A percentile compares a stretch with the other conserved stretches of the same genome.
Conservation (phyloP, 2,113 vertebrate genomes). For the Istiophorus platypterus region DNA sequence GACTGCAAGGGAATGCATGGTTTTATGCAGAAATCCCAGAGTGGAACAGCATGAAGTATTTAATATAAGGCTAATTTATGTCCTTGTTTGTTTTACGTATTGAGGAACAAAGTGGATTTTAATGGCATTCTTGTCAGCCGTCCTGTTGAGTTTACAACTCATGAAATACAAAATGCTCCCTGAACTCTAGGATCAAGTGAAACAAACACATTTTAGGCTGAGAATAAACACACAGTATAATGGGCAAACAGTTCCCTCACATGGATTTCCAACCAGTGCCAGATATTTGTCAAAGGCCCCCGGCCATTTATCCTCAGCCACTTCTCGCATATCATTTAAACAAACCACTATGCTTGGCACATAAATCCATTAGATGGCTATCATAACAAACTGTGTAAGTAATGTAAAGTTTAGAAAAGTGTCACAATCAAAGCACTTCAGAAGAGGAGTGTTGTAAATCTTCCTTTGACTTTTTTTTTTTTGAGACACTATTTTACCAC, state of each 20-base stretch:
- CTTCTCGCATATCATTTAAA: slow-evolving; percentile 67
- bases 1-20: slow-evolving; percentile 4
- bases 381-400: slow-evolving; percentile 71
- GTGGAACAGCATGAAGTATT: slow-evolving; percentile 17
- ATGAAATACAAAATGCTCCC: slow-evolving; percentile 16
- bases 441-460: slow-evolving; percentile 31
- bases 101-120: slow-evolving; percentile 50
- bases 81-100: slow-evolving; percentile 36
- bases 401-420: slow-evolving; percentile 64
- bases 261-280: slow-evolving; percentile 43
- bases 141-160: slow-evolving; percentile 38
- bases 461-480: slow-evolving; percentile 7
- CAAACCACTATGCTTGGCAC: slow-evolving; percentile 49
- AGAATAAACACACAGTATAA: slow-evolving; percentile 44
- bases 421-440: slow-evolving; percentile 53
- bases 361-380: slow-evolving; percentile 59
- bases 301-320: slow-evolving; percentile 47
- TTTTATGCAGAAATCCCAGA: background rate
- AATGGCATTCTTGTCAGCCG: background rate
- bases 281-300: slow-evolving; percentile 55
- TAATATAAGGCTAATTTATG: slow-evolving; percentile 43
- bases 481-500: slow-evolving; percentile 4
- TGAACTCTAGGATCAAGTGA: background rate
- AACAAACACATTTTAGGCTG: slow-evolving; percentile 44
- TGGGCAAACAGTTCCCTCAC: slow-evolving; percentile 35